phyloP scores from a whole-genome alignment of 2,888 invertebrate species.

The Monopis laevigella region DNA sequence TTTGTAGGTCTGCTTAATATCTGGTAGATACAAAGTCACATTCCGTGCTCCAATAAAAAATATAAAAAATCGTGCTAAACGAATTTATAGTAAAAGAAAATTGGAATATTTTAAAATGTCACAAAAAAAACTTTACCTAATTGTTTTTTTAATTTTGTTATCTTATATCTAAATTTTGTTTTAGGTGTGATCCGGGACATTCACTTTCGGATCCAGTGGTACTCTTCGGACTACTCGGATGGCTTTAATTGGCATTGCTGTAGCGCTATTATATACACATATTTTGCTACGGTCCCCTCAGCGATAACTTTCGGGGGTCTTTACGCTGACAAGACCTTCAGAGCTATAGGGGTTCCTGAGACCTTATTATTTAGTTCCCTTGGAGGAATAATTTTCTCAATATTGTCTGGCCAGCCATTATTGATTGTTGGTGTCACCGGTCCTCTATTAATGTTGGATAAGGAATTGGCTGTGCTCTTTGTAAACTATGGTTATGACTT shows the following conservation, averaged over 20 bases:
- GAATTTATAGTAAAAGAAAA: too few relatives aligned
- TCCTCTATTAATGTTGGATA: conserved; percentile 93
- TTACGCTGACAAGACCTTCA: conserved; percentile 90
- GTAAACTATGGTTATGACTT: conserved; percentile 80
- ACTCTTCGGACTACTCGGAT: conserved; percentile 87
- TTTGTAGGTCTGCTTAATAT: too few relatives aligned
- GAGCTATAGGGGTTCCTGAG: conserved; percentile 93
- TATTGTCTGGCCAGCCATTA: conserved; percentile 91
- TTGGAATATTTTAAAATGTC: too few relatives aligned
- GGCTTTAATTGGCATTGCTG: conserved; percentile 89
- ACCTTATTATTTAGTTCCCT: conserved; percentile 79
- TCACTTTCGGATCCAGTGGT: conserved; percentile 82
- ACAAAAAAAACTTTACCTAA: too few relatives aligned
- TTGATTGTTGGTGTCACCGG: conserved; percentile 97
- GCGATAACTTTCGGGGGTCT: conserved; percentile 98
- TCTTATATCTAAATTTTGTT: conserved; percentile 3
- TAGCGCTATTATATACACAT: conserved; percentile 95
- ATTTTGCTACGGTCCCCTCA: conserved; percentile 94
- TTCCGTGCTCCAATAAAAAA: too few relatives aligned
- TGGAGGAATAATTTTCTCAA: conserved; percentile 88
- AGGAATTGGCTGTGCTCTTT: conserved; percentile 91
- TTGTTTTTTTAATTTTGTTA: too few relatives aligned
- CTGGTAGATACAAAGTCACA: too few relatives aligned
- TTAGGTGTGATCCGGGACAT: conserved; percentile 85
- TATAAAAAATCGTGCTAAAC: too few relatives aligned